Base-by-base conservation (phyloP, 2,888 invertebrate species). In the Dioctria linearis region DNA sequence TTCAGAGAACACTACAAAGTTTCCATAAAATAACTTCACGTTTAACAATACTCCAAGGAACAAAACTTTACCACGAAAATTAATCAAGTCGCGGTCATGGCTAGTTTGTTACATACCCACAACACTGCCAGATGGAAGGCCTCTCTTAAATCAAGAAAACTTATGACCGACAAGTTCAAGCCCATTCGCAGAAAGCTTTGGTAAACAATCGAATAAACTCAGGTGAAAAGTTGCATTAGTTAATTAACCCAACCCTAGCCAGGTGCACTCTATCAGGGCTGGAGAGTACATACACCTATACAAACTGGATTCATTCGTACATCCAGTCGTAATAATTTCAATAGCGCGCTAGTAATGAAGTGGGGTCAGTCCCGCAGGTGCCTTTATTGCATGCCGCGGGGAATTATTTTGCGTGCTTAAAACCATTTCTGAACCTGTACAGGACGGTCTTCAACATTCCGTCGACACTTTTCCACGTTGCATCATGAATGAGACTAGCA, bases 161-260 rank as follows among this genome's bases (percentile, higher is more conserved):
- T 46, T 46, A 46, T 46, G 46, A 8, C 46, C 8, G 46, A 46
- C 46, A 46, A 46, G 46, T 46, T 46, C 46, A 13, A 43, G 67
- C 25, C 46, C 49, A 71, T 54, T 37, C 51, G 39, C 37, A 25
- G 39, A 54, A 54, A 54, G 71, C 54, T 39, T 54, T 11, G 40
- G 39, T 13, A 57, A 71, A 71, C 71, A 54, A 54, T 54, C 54
- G 51, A 51, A 71, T 71, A 71, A 71, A 71, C 11, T 71, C 54
- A 71, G 71, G 51, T 71, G 54, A 54, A 54, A 71, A 71, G 37
- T 54, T 71, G 54, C 71, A 71, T 71, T 71, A 71, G 71, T 54
- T 71, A 71, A 71, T 71, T 71, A 71, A 39, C 71, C 71, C 54
- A 71, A 40, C 71, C 71, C 71, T 71, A 25, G 54, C n/a, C 59